Conservation (phyloP, 1,140 invertebrate species). For the Caenorhabditis inopinata region DNA sequence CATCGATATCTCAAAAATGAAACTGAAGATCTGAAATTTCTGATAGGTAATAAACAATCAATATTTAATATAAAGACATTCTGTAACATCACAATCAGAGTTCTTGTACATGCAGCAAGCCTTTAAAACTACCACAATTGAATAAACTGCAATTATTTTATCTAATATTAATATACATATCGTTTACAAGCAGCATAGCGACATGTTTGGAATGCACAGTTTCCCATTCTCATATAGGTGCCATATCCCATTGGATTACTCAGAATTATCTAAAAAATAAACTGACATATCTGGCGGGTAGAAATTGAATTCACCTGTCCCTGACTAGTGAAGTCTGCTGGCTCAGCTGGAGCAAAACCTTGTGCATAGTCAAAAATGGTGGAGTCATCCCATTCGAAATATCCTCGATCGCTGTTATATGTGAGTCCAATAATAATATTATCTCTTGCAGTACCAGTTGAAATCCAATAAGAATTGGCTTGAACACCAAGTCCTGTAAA, state of each 20-base stretch:
- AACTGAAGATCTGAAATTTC: too few relatives aligned
- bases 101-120: too few relatives aligned
- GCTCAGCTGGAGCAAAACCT: not conserved
- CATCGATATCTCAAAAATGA: too few relatives aligned
- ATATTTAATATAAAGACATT: too few relatives aligned
- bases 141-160: too few relatives aligned
- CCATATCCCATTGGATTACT: slow-evolving; percentile 1
- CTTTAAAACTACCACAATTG: too few relatives aligned
- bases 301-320: not conserved
- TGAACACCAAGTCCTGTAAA: slow-evolving; percentile 6
- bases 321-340: not conserved
- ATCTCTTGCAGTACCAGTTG: not conserved
- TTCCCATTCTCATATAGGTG: not conserved
- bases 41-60: too few relatives aligned
- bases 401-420: not conserved
- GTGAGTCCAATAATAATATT: not conserved
- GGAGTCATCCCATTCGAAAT: slow-evolving; percentile 10
- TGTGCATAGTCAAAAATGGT: not conserved
- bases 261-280: not conserved
- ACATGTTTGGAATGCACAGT: not conserved
- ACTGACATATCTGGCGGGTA: too few relatives aligned
- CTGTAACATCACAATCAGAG: too few relatives aligned
- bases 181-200: slow-evolving; percentile 2
- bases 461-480: not conserved
- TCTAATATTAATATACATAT: slow-evolving; percentile 23